Percentiles rank a stretch among this genome's conserved stretches.
phyloP scores from a whole-genome alignment of 2,113 vertebrate genomes.

The Neolamprologus modestus region DNA sequence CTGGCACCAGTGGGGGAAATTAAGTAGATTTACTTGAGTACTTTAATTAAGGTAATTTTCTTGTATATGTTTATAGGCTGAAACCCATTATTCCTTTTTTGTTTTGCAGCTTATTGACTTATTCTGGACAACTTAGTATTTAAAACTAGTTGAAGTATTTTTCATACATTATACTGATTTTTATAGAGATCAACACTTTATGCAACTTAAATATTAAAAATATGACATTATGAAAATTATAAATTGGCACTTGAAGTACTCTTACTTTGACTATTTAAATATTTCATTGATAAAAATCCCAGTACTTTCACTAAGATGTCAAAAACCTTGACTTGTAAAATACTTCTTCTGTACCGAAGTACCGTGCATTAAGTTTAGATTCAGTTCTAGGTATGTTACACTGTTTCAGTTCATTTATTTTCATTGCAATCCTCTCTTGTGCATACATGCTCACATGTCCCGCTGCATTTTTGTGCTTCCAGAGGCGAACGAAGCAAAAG shows the following conservation, averaged over 20 bases:
- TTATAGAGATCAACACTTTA: neutral
- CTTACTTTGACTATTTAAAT: neutral
- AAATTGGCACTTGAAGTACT: neutral
- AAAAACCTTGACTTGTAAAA: neutral
- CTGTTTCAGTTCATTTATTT: neutral
- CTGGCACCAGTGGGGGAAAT: neutral
- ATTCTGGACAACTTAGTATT: neutral
- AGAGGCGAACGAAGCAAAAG: constrained; percentile 60
- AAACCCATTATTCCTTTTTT: neutral
- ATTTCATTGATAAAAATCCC: neutral
- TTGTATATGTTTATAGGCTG: neutral
- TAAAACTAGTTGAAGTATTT: neutral
- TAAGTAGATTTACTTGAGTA: neutral
- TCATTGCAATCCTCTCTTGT: neutral
- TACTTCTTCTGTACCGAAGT: neutral
- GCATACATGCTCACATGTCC: neutral
- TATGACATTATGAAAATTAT: neutral
- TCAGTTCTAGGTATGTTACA: neutral
- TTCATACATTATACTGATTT: neutral
- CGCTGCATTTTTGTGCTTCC: neutral
- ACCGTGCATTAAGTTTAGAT: neutral
- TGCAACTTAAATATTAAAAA: neutral
- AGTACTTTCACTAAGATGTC: neutral
- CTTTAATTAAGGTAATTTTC: neutral
- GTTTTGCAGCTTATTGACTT: neutral